Evolutionary conservation across 2,888 invertebrate genomes (phyloP).

Genomic region (Ecliptopera silaceata): DNA sequence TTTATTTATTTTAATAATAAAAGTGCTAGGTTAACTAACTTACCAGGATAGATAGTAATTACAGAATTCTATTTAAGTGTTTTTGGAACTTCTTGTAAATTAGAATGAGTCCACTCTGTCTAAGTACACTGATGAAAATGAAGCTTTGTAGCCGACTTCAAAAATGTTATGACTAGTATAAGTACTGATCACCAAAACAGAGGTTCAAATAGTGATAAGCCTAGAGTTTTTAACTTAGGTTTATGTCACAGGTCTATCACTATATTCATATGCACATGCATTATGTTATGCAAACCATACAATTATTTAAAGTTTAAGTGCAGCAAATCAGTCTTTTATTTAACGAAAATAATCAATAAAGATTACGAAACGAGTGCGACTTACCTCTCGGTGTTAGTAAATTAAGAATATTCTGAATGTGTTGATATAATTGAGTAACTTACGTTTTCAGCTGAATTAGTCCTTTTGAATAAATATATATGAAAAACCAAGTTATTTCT

Average conservation of each 20-base stretch:
- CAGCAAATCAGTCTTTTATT: neutral
- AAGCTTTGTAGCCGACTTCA: neutral
- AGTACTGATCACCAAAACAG: neutral
- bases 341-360: neutral
- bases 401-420: neutral
- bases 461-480: conserved; percentile 3
- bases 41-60: no score
- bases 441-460: conserved; percentile 22
- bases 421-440: conserved; percentile 4
- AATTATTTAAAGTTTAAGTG: neutral
- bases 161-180: no score
- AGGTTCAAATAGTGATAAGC: conserved; percentile 3
- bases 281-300: no score
- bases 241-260: no score
- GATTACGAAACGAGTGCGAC: conserved; percentile 36
- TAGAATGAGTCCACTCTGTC: no score
- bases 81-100: no score
- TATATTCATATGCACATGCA: no score
- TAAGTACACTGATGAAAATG: neutral
- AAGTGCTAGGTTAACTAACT: no score
- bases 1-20: no score
- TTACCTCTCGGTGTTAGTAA: conserved; percentile 9
- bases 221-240: neutral
- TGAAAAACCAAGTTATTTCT: conserved; percentile 6
- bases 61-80: no score